These are phyloP conservation scores for Labeo rohita DNA, from an alignment of 2,113 vertebrate species.

Conservation along the genomic window DNA sequence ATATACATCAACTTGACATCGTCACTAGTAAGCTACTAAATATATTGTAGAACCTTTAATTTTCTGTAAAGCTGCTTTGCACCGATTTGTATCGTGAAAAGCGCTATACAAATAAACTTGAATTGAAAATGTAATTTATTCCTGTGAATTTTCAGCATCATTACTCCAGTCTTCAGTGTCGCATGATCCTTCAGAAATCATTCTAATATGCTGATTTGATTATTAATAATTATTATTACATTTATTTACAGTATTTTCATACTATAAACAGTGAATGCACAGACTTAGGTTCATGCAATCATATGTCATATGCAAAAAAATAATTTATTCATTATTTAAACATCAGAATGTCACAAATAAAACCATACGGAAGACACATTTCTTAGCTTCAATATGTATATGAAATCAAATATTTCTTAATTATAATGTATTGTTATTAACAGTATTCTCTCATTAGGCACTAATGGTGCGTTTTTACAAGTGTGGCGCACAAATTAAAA, in stretches of 20 bases:
- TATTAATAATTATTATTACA: background rate
- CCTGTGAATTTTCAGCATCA: background rate
- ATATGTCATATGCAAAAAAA: background rate
- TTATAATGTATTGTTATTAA: background rate
- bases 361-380: background rate
- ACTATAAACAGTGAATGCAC: background rate
- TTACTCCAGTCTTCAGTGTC: background rate
- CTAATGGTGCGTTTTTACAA: background rate
- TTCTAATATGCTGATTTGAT: background rate
- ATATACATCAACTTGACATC: too few relatives aligned
- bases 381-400: background rate
- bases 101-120: too few relatives aligned
- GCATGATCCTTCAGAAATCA: background rate
- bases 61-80: too few relatives aligned
- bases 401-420: background rate
- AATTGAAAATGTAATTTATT: background rate
- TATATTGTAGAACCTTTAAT: too few relatives aligned
- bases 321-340: background rate
- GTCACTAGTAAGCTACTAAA: too few relatives aligned
- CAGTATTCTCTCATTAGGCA: background rate
- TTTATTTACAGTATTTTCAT: background rate
- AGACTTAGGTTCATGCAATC: background rate
- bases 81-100: too few relatives aligned
- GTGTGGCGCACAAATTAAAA: background rate
- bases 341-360: background rate